Conservation (phyloP, 2,888 invertebrate genomes). For the Perdita meconis region DNA sequence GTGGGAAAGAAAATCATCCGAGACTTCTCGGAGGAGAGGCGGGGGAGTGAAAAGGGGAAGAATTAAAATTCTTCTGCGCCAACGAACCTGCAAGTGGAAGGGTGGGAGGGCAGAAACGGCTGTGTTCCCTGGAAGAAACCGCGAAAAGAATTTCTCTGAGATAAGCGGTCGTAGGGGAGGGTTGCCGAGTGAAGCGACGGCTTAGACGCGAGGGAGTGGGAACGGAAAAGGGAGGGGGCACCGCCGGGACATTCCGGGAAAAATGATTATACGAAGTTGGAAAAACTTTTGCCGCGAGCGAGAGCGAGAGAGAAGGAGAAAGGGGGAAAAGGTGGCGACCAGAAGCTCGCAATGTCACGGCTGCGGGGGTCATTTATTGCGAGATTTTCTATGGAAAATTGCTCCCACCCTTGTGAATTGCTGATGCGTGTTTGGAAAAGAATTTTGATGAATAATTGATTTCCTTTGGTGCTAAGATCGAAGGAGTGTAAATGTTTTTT, state of each 20-base stretch:
- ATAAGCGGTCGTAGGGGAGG: conserved; percentile 72
- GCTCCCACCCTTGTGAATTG: conserved; percentile 38
- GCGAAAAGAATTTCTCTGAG: conserved; percentile 76
- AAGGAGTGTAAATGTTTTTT: no score
- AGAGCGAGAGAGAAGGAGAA: conserved; percentile 36
- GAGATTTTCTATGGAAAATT: conserved; percentile 47
- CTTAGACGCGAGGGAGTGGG: conserved; percentile 18
- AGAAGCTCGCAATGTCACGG: conserved; percentile 66
- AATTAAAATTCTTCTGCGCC: conserved; percentile 77
- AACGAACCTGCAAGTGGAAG: conserved; percentile 52
- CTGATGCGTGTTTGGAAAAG: not conserved
- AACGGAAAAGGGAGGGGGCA: conserved; percentile 49
- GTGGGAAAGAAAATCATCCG: conserved; percentile 58
- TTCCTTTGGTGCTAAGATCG: no score
- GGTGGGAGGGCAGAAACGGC: conserved; percentile 39
- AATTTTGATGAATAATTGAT: no score
- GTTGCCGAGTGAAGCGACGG: conserved; percentile 48
- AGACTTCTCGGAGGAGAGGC: conserved; percentile 49
- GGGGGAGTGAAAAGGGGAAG: conserved; percentile 53
- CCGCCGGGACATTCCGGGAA: conserved; percentile 77
- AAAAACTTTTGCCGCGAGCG: conserved; percentile 72
- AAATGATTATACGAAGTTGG: conserved; percentile 81
- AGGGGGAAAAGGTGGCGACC: conserved; percentile 48
- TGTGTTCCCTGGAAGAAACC: conserved; percentile 70
- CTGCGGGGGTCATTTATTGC: conserved; percentile 68